phyloP scores from a whole-genome alignment of 2,113 vertebrate genomes.

The Eleginops maclovinus region DNA sequence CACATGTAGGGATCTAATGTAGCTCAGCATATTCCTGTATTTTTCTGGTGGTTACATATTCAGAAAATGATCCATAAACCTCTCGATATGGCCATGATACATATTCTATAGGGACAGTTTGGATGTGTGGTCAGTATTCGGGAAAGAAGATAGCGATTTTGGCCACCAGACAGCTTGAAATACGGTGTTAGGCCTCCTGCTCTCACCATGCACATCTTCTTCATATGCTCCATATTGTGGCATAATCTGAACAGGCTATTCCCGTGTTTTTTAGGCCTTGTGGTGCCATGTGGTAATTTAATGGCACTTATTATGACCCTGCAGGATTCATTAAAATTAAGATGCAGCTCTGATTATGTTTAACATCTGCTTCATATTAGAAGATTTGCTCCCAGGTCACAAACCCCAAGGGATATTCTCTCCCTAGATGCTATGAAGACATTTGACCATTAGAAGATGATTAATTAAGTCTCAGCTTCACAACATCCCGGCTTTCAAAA shows the following conservation, averaged over 20 bases:
- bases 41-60: background rate
- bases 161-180: background rate
- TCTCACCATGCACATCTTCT: background rate
- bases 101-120: background rate
- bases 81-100: background rate
- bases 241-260: constrained; percentile 5
- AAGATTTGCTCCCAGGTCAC: constrained; percentile 59
- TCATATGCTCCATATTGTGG: constrained; percentile 14
- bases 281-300: constrained; percentile 45
- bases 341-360: constrained; percentile 69
- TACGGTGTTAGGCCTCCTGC: background rate
- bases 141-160: background rate
- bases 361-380: constrained; percentile 70
- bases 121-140: background rate
- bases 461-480: constrained; percentile 70
- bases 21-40: background rate
- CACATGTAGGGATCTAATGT: background rate
- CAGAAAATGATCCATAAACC: background rate
- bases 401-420: constrained; percentile 42
- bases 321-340: constrained; percentile 69
- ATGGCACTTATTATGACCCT: constrained; percentile 52
- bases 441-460: constrained; percentile 68
- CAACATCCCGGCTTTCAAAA: constrained; percentile 53
- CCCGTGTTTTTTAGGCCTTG: constrained; percentile 13
- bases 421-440: constrained; percentile 50